Base-by-base conservation (phyloP, 2,113 vertebrate species). In the Sinocyclocheilus maitianheensis region DNA sequence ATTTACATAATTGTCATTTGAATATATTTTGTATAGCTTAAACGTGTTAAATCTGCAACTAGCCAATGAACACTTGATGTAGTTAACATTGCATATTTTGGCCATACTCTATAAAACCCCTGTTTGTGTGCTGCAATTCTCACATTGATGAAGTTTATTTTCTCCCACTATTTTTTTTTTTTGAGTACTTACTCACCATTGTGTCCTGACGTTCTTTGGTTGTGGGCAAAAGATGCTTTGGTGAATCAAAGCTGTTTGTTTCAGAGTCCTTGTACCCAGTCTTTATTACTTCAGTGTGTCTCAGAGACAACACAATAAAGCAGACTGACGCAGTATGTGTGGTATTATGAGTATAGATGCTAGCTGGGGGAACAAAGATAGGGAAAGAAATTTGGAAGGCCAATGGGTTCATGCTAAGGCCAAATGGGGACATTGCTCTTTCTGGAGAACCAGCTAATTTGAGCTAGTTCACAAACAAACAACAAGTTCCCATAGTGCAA, bases 371-470 rank as follows among this genome's bases (percentile, higher is more conserved):
- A 40, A 75, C 40, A 46, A 22, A 13, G 20, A 5, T 75, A 5
- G 8, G 30, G 13, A 85, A 16, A 9, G 12, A 60, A 12, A 77
- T 55, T 77, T 51, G 11, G 76, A 77, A 60, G 81, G 80, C 20
- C 30, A 72, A 10, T 58, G 77, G 88, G 85, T 76, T 84, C 82
- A 55, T 79, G 63, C 8, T 79, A 60, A 83, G 55, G 69, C 65
- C 37, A 81, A 83, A 71, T 51, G 11, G 16, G 63, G 30, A 60
- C 67, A 81, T 84, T 12, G 74, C 85, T 81, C n/a, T 34, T 81
- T 5, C 80, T 67, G 62, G 13, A 30, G 43, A 81, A 30, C 3
- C 40, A 67, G 40, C 62, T 30, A 11, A 83, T 75, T 46, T 13
- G 8, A 34, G 30, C 34, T 20, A 37, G 30, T 46, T 74, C 20